phyloP scores from a whole-genome alignment of 2,888 invertebrate genomes.

The Caenorhabditis sp. region DNA sequence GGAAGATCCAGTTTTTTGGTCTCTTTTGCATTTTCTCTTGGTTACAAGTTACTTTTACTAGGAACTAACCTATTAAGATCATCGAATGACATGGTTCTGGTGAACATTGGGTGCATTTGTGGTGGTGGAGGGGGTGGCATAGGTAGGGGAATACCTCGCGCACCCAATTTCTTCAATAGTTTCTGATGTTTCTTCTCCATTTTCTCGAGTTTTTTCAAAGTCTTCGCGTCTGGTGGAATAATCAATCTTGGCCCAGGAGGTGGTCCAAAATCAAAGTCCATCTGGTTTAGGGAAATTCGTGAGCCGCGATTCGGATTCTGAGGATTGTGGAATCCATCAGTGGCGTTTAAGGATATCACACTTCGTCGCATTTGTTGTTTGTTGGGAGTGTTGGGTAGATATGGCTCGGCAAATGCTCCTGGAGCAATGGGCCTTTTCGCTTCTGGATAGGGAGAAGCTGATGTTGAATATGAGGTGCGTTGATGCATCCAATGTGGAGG shows the following conservation, averaged over 20 bases:
- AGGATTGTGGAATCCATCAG: slow-evolving; percentile 24
- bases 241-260: slow-evolving; percentile 16
- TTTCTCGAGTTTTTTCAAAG: slow-evolving; percentile 54
- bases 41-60: not conserved
- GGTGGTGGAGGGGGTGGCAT: slow-evolving; percentile 28
- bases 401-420: slow-evolving; percentile 44
- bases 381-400: slow-evolving; percentile 20
- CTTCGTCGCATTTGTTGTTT: slow-evolving; percentile 27
- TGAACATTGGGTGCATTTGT: slow-evolving; percentile 37
- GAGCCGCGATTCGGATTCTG: slow-evolving; percentile 18
- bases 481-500: slow-evolving; percentile 41
- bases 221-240: slow-evolving; percentile 45
- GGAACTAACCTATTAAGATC: slow-evolving; percentile 39
- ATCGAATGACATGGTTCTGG: slow-evolving; percentile 44
- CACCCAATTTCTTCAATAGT: slow-evolving; percentile 44
- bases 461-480: slow-evolving; percentile 30
- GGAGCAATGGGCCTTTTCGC: slow-evolving; percentile 33
- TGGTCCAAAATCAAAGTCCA: slow-evolving; percentile 31
- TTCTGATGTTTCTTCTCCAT: slow-evolving; percentile 56
- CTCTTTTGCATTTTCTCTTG: too few relatives aligned
- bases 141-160: slow-evolving; percentile 24
- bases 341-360: slow-evolving; percentile 39
- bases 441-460: slow-evolving; percentile 39
- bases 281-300: slow-evolving; percentile 43
- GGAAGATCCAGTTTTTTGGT: not conserved